These are phyloP conservation scores for Myodes glareolus DNA, from an alignment of 2,113 vertebrate species.

Conservation along the genomic window DNA sequence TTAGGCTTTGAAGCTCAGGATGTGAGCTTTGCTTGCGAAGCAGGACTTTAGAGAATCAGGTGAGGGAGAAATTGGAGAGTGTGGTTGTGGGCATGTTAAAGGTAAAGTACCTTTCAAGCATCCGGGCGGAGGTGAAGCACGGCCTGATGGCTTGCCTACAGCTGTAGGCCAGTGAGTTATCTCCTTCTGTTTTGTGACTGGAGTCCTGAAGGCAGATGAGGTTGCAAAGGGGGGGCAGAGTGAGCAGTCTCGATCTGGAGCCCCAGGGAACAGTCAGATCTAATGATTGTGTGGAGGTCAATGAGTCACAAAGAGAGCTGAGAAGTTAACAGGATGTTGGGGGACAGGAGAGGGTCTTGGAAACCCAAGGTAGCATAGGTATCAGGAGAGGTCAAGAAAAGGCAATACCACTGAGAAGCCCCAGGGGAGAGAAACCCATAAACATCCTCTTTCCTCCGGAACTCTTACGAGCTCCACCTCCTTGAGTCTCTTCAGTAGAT, in stretches of 20 bases:
- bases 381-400: not conserved
- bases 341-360: not conserved
- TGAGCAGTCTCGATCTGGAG: not conserved
- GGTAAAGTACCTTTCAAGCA: not conserved
- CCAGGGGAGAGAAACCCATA: not conserved
- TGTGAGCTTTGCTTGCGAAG: not conserved
- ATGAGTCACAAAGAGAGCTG: not conserved
- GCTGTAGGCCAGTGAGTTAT: not conserved
- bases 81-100: rapidly evolving
- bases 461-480: too few relatives aligned
- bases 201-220: not conserved
- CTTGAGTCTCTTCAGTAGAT: not conserved
- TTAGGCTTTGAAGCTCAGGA: not conserved
- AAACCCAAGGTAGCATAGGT: not conserved
- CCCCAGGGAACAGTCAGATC: not conserved
- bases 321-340: not conserved
- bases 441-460: not conserved
- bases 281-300: not conserved
- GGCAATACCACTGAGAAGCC: not conserved
- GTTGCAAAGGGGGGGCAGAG: not conserved
- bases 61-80: not conserved
- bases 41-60: not conserved
- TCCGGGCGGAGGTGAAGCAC: not conserved
- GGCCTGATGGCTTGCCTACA: not conserved
- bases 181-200: not conserved